Evolutionary conservation across 1,140 invertebrate genomes (phyloP), one percentile per base, ranked within the genome.

Genomic region (Pristionchus pacificus): DNA sequence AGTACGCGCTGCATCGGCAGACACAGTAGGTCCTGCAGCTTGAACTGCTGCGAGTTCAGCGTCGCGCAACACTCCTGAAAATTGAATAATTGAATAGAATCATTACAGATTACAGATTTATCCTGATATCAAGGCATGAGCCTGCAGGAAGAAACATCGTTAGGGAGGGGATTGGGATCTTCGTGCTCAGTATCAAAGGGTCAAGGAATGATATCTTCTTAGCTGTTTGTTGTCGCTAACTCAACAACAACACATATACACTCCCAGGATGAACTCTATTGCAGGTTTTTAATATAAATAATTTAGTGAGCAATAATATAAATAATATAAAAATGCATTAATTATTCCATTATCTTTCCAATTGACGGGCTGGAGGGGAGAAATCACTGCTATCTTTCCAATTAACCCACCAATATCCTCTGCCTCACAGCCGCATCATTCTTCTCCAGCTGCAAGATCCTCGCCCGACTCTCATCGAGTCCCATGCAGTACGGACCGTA

Each of bases 1-100:
- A 98, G 88, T 71, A 98, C 91, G 83, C 95, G 87, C 86, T 98
- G 95, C 93, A 98, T 97, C 2, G 95, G 95, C 33, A 98, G 93
- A 31, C 93, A 93, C 6, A 98, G 84, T 63, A 98, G 91, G 85
- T 97, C 95, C 32, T 93, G 87, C 65, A 98, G 85, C 85, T 94
- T 92, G 81, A 97, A 95, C 84, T 93, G 92, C 19, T 93, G 93
- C 79, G 95, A 92, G 85, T 95, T 97, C 72, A 93, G 93, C 83
- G 92, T 90, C 78, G 91, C 89, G 85, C 97, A 92, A 85, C 92
- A 95, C 84, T 90, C 90, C 91, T 94, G 84, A 33, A 89, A n/a
- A n/a, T n/a, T n/a, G n/a, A n/a, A n/a, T n/a, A n/a, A n/a, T n/a
- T n/a, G n/a, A n/a, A n/a, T n/a, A n/a, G n/a, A n/a, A n/a, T n/a